Evolutionary conservation across 1,140 invertebrate species (phyloP), one percentile per base, ranked within the genome.

Genomic region (Maniola jurtina): DNA sequence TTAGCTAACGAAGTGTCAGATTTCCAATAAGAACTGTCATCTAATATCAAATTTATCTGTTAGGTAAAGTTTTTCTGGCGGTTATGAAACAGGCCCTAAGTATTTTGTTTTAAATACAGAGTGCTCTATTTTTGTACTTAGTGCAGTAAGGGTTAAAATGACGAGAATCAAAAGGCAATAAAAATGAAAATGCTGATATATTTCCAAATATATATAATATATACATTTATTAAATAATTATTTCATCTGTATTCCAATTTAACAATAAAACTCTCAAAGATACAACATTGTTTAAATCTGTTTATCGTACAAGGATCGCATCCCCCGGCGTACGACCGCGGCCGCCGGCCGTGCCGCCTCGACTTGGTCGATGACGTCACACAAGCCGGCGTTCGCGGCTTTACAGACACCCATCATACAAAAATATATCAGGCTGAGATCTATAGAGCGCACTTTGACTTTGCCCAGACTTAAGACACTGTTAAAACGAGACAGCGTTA

Each of bases 221-320:
- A 87, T 88, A 88, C 84, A 90, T 88, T 88, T 82, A 90, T 88
- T 90, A 90, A 90, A 89, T 90, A 89, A 84, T 86, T 80, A 82
- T 88, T 83, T 88, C 84, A 84, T 88, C 79, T 88, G 83, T 89
- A 86, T 89, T 87, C 84, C 86, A 90, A 87, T 88, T 87, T 84
- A 90, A 90, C 88, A 90, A 90, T 90, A 90, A 90, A 90, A 86
- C 83, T 89, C 77, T 89, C 81, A 90, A 90, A 90, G 85, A 89
- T 84, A 88, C 86, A 89, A 90, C 86, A 88, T 90, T 66, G 77
- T 89, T 87, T 87, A 85, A 82, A 76, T 84, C 77, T 82, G 77
- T 81, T 79, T 77, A 83, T 72, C 79, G 80, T 80, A 77, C 79
- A 72, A 79, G 84, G 82, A 88, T 87, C 77, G 79, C 68, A 85